Evolutionary conservation across 2,797 vertebrate species (phyloP), one percentile per base, ranked within the genome.

Genomic region (Liparis tanakae): DNA sequence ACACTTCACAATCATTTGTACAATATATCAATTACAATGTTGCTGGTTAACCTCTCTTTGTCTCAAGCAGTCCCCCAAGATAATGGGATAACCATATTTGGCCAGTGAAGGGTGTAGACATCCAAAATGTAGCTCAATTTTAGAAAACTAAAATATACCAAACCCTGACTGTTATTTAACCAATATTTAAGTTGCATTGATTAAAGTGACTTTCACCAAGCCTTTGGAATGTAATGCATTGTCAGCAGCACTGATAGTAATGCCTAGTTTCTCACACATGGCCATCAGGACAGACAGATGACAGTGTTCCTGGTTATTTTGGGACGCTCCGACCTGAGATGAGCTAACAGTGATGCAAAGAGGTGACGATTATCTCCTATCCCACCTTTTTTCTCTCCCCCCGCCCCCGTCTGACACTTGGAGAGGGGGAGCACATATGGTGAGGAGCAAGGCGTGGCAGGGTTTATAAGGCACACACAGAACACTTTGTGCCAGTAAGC

Each of bases 401-500:
- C 25, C 67, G 72, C 61, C 57, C 80, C 53, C 4, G 25, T 30
- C 25, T 77, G 84, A 89, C 81, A 83, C 85, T 72, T 30, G 57
- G 76, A 76, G 83, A 68, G 85, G 66, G 85, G 66, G 85, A 77
- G 85, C 76, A 4, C 89, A 92, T 90, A 89, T 88, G 91, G 88
- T 80, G 85, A 85, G 73, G 83, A 87, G 78, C 79, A 72, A 83
- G 87, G 86, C 66, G 74, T 88, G 89, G 86, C 68, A 33, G 78
- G 85, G 66, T 87, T 85, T 73, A 83, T 86, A 89, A 91, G 90
- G 89, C 87, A 86, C 88, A 90, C 87, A 86, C 82, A 82, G 89
- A 81, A 86, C 84, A 87, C 78, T 87, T 89, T 87, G 90, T 93
- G 90, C 90, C 92, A 91, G 86, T 90, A 88, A 91, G 90, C 90